Evolutionary conservation across 2,113 vertebrate genomes (phyloP).

Genomic region (Channa argus): DNA sequence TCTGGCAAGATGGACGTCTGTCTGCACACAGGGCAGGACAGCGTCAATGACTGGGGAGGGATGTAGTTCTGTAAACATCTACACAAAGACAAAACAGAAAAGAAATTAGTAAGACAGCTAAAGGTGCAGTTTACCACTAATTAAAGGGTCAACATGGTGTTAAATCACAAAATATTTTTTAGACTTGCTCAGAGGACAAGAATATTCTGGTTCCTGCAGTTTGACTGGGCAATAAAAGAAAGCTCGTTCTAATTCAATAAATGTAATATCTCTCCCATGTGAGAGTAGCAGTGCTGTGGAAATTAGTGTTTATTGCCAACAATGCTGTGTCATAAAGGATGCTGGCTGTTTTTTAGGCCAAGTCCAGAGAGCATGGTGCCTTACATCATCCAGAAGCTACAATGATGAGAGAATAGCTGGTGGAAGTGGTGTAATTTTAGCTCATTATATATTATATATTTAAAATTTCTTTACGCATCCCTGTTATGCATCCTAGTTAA

Average conservation of each 20-base stretch:
- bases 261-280: background rate
- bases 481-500: background rate
- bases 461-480: background rate
- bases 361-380: conserved; percentile 15
- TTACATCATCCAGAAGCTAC: conserved; percentile 33
- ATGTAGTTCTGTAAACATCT: conserved; percentile 97
- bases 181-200: background rate
- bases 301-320: conserved; percentile 26
- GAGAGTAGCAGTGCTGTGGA: conserved; percentile 20
- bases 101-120: background rate
- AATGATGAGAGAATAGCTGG: conserved; percentile 22
- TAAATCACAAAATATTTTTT: background rate
- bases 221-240: background rate
- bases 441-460: background rate
- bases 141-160: background rate
- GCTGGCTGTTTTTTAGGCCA: conserved; percentile 22
- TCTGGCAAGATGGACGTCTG: conserved; percentile 96
- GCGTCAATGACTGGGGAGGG: conserved; percentile 92
- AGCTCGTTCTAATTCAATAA: conserved; percentile 4
- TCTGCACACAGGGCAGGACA: conserved; percentile 93
- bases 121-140: background rate
- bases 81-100: background rate
- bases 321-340: conserved; percentile 19
- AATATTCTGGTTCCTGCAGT: background rate
- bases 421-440: background rate